phyloP scores from a whole-genome alignment of 64 coral and sea anemone genomes.

The Montipora cactus region DNA sequence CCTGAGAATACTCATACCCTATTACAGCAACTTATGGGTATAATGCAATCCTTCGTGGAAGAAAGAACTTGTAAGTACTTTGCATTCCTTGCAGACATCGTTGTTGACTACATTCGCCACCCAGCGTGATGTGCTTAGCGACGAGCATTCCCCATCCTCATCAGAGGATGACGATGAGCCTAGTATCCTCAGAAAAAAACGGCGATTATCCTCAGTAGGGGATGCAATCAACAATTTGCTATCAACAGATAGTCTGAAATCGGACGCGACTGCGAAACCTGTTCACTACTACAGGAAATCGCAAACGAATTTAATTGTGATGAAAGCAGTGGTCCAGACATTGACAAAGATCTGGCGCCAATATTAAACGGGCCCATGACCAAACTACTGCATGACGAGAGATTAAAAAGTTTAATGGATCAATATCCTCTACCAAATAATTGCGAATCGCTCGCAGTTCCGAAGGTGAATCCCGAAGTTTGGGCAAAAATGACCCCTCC shows the following conservation, averaged over 20 bases:
- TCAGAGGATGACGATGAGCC: background rate
- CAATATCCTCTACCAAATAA: conserved; percentile 24
- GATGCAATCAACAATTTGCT: background rate
- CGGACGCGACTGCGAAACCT: conserved; percentile 5
- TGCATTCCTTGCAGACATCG: conserved; percentile 22
- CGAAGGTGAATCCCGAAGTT: conserved; percentile 37
- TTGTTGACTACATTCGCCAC: background rate
- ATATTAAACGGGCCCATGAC: conserved; percentile 6
- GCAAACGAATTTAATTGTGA: conserved; percentile 8
- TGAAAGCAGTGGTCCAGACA: background rate
- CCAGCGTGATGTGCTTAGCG: background rate
- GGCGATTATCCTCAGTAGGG: background rate
- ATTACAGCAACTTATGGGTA: conserved; percentile 4
- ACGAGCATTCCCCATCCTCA: background rate
- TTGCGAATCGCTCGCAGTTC: conserved; percentile 36
- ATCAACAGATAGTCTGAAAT: background rate
- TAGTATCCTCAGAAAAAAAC: conserved; percentile 11
- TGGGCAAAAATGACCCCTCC: conserved; percentile 21
- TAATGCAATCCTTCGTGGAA: conserved; percentile 2
- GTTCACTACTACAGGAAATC: conserved; percentile 15
- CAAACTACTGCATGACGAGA: conserved; percentile 12
- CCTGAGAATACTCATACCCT: background rate
- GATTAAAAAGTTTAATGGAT: conserved; percentile 15
- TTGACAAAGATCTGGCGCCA: conserved; percentile 13
- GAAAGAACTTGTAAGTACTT: conserved; percentile 4